These are phyloP conservation scores for Limonius californicus DNA, from an alignment of 1,140 invertebrate species.

Conservation along the genomic window DNA sequence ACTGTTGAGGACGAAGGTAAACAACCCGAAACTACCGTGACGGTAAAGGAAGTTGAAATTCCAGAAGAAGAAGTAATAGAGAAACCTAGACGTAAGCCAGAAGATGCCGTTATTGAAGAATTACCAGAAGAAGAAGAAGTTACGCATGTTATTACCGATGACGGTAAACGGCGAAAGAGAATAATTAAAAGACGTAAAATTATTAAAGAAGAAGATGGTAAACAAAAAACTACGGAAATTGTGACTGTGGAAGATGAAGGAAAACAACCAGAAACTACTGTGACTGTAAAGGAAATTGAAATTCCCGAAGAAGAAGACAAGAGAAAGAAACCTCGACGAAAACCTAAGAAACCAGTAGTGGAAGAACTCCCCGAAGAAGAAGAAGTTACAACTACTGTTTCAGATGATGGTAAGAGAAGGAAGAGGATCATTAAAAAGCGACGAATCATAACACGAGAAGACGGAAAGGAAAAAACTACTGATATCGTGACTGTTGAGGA, in stretches of 20 bases:
- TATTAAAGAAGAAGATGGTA: conserved; percentile 36
- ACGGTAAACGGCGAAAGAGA: conserved; percentile 46
- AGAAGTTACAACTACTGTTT: conserved; percentile 45
- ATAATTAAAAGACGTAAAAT: conserved; percentile 43
- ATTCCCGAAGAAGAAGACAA: conserved; percentile 30
- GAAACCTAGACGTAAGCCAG: conserved; percentile 8
- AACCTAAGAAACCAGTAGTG: conserved; percentile 13
- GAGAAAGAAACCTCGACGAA: background rate
- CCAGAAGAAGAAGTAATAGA: conserved; percentile 27
- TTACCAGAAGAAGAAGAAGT: background rate
- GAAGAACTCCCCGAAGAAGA: conserved; percentile 44
- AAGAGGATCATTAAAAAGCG: conserved; percentile 39
- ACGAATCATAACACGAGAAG: conserved; percentile 41
- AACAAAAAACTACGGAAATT: conserved; percentile 36
- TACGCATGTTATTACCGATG: conserved; percentile 48
- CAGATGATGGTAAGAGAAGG: conserved; percentile 35
- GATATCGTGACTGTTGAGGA: conserved; percentile 45
- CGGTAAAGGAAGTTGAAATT: conserved; percentile 38
- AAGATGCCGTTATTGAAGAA: conserved; percentile 22
- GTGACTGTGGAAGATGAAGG: conserved; percentile 34
- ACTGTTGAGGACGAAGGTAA: conserved; percentile 20
- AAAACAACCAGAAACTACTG: conserved; percentile 23
- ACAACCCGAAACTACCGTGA: conserved; percentile 6
- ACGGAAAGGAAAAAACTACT: conserved; percentile 15
- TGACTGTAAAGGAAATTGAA: conserved; percentile 25